Percentiles rank a stretch among this genome's conserved stretches.
Conservation (phyloP, 2,797 vertebrate genomes). For the Pangasius mekongensis region DNA sequence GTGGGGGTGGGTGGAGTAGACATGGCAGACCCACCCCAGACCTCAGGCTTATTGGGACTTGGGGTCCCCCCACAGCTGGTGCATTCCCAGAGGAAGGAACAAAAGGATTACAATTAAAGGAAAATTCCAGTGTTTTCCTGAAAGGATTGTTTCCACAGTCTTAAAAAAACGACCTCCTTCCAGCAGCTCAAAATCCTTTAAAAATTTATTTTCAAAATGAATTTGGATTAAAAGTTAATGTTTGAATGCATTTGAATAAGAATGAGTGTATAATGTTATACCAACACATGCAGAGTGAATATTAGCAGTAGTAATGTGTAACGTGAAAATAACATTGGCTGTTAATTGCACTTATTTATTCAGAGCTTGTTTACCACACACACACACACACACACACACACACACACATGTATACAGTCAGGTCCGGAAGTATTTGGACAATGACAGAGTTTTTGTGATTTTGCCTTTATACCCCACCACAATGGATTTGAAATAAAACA, state of each 20-base stretch:
- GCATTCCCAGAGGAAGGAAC: slow-evolving; percentile 56
- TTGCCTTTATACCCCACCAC: no score
- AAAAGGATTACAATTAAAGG: slow-evolving; percentile 43
- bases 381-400: no score
- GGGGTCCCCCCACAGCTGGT: slow-evolving; percentile 52
- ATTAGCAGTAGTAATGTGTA: background rate
- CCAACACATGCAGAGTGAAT: no score
- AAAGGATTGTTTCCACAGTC: slow-evolving; percentile 4
- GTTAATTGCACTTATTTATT: background rate
- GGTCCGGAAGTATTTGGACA: no score
- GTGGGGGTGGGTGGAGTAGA: slow-evolving; percentile 34
- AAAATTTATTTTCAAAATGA: background rate
- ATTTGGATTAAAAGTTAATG: background rate
- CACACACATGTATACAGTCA: no score
- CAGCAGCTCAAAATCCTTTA: background rate
- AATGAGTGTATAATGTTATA: background rate
- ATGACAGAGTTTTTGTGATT: no score
- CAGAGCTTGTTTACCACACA: background rate
- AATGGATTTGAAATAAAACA: no score
- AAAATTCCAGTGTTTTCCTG: slow-evolving; percentile 19
- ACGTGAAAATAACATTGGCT: background rate
- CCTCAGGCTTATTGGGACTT: slow-evolving; percentile 33
- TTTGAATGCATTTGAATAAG: background rate
- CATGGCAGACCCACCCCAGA: slow-evolving; percentile 29
- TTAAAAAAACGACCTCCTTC: background rate